These are phyloP conservation scores for Halocynthia aurantium DNA, from an alignment of 23 tunicate species.

Conservation along the genomic window DNA sequence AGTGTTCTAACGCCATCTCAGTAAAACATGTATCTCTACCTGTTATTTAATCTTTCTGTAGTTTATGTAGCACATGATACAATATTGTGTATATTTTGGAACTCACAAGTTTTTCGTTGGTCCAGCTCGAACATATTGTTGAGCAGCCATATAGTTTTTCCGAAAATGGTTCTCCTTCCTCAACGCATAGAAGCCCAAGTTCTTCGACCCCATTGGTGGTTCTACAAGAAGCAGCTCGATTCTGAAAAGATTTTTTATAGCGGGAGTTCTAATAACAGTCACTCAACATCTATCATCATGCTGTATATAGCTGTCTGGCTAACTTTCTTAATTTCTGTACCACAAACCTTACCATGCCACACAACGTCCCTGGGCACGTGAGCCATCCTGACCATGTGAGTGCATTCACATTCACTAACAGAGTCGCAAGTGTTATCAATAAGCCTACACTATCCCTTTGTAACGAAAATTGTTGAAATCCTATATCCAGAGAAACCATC, in stretches of 20 bases:
- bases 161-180: background rate
- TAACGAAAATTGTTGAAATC: no score
- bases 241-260: background rate
- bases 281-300: no score
- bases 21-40: no score
- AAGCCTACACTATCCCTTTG: no score
- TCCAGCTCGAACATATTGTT: background rate
- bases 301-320: no score
- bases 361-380: background rate
- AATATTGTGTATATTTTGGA: background rate
- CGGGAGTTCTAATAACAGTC: background rate
- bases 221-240: background rate
- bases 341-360: background rate
- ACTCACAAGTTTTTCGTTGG: background rate
- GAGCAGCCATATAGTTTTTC: background rate
- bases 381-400: background rate
- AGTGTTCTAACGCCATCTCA: no score
- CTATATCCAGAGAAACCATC: no score
- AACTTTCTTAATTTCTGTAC: no score
- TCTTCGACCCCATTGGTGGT: background rate
- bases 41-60: no score
- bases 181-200: background rate
- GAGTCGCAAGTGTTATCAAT: no score
- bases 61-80: no score
- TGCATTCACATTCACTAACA: no score